Base-by-base conservation (phyloP, 2,797 vertebrate genomes). In the Hephaestus fuliginosus region DNA sequence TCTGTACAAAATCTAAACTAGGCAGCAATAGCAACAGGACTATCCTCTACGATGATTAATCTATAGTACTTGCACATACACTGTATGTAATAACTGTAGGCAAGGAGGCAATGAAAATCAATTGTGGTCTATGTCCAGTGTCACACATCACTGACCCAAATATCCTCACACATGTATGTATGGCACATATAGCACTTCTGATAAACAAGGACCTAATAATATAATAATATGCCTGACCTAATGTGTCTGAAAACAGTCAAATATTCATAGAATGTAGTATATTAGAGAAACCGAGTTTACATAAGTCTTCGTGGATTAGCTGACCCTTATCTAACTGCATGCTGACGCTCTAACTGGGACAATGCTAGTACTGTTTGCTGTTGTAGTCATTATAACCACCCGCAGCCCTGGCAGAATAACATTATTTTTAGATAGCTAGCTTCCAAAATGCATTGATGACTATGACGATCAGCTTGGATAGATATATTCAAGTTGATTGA, bases 191-290 rank as follows among this genome's bases (percentile, higher is more conserved):
- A 60, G 39, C 33, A 55, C 60, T 28, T 60, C 22, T 71, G 18
- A 55, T 77, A 68, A 70, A 74, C 53, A 44, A 55, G 15, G 25
- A 41, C 39, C 25, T 25, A 25, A 5, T 2, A 39, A 36, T 36
- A 7, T 36, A 36, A 22, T 22, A 44, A 25, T 25, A 25, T 25
- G 25, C 25, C 25, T 25, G 25, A 25, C 25, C 25, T 63, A 68
- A 75, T 65, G 36, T 46, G 48, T 81, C 75, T 53, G 64, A 67
- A 65, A 51, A 75, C 25, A 55, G 71, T 49, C 25, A 58, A 70
- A 74, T 49, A 72, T 74, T 78, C 43, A 33, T 1, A 77, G n/a
- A 83, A 55, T 30, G 15, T 14, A 66, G 22, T 39, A 67, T 18
- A 39, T 25, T 25, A 65, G 25, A 53, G n/a, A 63, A 61, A 58